A percentile compares a stretch with the other conserved stretches of the same genome.
phyloP scores from a whole-genome alignment of 2,888 invertebrate species.

The Leucania comma region DNA sequence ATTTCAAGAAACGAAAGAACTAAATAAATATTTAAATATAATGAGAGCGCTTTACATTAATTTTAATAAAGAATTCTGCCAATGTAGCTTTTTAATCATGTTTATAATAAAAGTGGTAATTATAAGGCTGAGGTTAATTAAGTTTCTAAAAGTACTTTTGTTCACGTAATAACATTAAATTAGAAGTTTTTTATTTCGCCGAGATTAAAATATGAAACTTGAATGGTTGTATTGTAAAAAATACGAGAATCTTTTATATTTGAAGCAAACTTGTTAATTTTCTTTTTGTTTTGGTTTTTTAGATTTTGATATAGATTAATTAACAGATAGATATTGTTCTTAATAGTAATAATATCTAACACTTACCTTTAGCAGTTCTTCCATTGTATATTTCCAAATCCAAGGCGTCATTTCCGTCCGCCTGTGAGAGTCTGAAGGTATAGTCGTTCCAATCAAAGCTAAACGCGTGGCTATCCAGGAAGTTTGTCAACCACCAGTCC shows the following conservation, averaged over 20 bases:
- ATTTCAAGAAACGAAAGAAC: constrained; percentile 4
- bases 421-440: constrained; percentile 88
- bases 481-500: constrained; percentile 81
- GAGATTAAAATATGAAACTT: constrained; percentile 14
- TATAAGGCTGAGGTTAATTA: constrained; percentile 40
- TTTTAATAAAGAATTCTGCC: constrained; percentile 38
- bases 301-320: background rate
- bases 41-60: background rate
- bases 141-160: constrained; percentile 29
- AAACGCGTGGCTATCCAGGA: constrained; percentile 88
- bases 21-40: constrained; percentile 18
- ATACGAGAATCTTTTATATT: constrained; percentile 9
- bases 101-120: constrained; percentile 30
- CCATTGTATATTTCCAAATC: constrained; percentile 86
- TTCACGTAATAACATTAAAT: constrained; percentile 27
- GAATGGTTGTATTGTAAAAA: background rate
- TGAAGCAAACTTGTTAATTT: background rate
- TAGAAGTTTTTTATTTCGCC: constrained; percentile 38
- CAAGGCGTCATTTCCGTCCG: constrained; percentile 85
- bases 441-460: constrained; percentile 90
- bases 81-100: constrained; percentile 18
- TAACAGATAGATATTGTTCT: background rate
- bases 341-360: background rate
- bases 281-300: background rate
- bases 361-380: constrained; percentile 86